Base-by-base conservation (phyloP, 2,113 vertebrate genomes). In the Eonycteris spelaea region DNA sequence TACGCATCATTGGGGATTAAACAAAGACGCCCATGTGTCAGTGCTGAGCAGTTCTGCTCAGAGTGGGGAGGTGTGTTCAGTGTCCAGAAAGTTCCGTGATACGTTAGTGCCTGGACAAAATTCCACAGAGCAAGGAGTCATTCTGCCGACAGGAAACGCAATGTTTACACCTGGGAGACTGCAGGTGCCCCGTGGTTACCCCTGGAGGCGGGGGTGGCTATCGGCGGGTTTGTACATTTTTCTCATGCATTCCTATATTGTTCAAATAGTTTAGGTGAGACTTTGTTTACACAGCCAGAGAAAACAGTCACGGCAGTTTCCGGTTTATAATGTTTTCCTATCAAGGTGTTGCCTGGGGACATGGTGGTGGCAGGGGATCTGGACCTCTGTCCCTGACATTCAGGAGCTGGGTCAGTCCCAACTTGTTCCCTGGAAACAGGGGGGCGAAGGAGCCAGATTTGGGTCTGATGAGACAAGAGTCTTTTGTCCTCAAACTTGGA, bases 1-100 rank as follows among this genome's bases (percentile, higher is more conserved):
- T 1, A 0, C 0, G 21, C 30, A 15, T 45, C 40, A 0, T 0
- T 5, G 28, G 19, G 30, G 0, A 22, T 0, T 2, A 48, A 26
- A 21, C 14, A 24, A 10, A n/a, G 5, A 11, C 28, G 4, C 14
- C 30, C 5, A 1, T 0, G 1, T 0, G 6, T 12, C 18, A 3
- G 5, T 0, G 24, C 40, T 14, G 22, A 53, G 61, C 24, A 4
- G 61, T 5, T 84, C 59, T 15, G 2, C 26, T 18, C 53, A 7
- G 35, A 30, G 38, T 0, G 0, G 1, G 35, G 4, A 65, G 40
- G 30, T 9, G 7, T 1, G 24, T 3, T 12, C 55, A 3, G 6
- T 0, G 43, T 45, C n/a, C 70, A n/a, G 18, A 24, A 28, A 89
- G 21, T 22, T 21, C 70, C 45, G 4, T 48, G 14, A 59, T 21